These are phyloP conservation scores for Euura lappo DNA, from an alignment of 1,140 invertebrate species.

Conservation along the genomic window DNA sequence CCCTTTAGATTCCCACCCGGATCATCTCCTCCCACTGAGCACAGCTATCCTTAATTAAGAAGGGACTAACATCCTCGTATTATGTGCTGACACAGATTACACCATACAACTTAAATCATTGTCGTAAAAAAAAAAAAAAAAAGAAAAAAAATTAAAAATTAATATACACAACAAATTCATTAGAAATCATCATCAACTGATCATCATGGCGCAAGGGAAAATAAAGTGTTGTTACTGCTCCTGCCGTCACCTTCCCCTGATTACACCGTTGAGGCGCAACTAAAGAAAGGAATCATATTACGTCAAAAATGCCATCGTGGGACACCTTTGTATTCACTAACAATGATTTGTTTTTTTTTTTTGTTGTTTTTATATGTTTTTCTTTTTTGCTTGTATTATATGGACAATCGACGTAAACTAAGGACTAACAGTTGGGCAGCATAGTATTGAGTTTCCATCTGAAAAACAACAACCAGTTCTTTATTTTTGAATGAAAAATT, in stretches of 20 bases:
- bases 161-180: conserved; percentile 56
- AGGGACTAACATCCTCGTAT: conserved; percentile 56
- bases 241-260: conserved; percentile 15
- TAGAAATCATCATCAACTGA: conserved; percentile 41
- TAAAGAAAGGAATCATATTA: conserved; percentile 46
- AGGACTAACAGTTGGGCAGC: conserved; percentile 59
- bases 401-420: conserved; percentile 59
- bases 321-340: conserved; percentile 45
- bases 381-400: conserved; percentile 47
- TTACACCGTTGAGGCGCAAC: conserved; percentile 31
- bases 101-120: conserved; percentile 54
- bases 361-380: not conserved
- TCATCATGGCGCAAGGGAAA: conserved; percentile 26
- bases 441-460: conserved; percentile 53
- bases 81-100: conserved; percentile 59
- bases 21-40: conserved; percentile 52
- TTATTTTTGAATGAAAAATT: not conserved
- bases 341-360: conserved; percentile 51
- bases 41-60: conserved; percentile 53
- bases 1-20: conserved; percentile 25
- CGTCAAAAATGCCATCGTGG: conserved; percentile 47
- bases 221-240: conserved; percentile 12
- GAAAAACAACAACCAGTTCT: conserved; percentile 31
- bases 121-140: conserved; percentile 25
- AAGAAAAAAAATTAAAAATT: conserved; percentile 44